Evolutionary conservation across 2,888 invertebrate genomes (phyloP).

Genomic region (Calameuta pallipes): DNA sequence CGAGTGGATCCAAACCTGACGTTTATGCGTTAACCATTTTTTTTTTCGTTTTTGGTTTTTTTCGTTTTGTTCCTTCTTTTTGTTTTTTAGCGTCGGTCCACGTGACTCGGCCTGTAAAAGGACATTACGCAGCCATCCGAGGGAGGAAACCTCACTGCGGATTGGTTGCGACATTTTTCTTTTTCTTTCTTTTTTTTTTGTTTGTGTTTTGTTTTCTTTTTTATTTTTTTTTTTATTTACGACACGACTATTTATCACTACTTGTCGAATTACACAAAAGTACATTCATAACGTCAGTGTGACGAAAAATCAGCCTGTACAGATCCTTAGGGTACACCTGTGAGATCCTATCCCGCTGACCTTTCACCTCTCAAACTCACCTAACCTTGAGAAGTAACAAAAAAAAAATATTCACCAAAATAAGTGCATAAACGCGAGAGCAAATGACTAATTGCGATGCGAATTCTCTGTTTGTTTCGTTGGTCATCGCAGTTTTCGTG

Average conservation of each 20-base stretch:
- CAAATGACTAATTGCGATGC: neutral
- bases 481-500: neutral
- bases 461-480: neutral
- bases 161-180: neutral
- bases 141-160: neutral
- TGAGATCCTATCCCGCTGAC: neutral
- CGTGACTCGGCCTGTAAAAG: neutral
- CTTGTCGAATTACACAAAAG: neutral
- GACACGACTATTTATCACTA: neutral
- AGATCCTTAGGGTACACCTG: neutral
- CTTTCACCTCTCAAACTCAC: neutral
- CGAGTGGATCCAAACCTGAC: neutral
- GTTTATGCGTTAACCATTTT: neutral
- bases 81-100: neutral
- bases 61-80: neutral
- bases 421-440: neutral
- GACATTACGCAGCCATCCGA: neutral
- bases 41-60: neutral
- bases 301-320: neutral
- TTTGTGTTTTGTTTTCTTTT: constrained; percentile 32
- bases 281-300: neutral
- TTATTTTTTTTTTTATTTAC: constrained; percentile 26
- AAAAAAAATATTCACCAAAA: neutral
- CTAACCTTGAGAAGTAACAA: neutral
- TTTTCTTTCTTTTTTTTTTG: constrained; percentile 32